These are phyloP conservation scores for Hyla sarda DNA, from an alignment of 2,113 vertebrate species.

Conservation along the genomic window DNA sequence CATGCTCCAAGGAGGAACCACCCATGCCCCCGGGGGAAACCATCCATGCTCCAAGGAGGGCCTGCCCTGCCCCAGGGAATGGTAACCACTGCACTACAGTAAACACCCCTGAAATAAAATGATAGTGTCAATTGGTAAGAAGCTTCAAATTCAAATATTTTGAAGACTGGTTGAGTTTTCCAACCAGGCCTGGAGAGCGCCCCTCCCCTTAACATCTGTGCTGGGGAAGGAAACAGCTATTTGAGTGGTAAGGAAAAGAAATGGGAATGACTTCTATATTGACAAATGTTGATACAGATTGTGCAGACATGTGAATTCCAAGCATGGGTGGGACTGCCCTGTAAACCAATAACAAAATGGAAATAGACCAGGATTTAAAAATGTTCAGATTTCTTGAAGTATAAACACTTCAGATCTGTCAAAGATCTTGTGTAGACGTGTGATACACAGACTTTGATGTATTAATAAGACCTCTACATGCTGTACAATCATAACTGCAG, in stretches of 20 bases:
- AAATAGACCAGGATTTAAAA: not conserved
- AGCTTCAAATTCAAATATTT: not conserved
- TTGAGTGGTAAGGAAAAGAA: not conserved
- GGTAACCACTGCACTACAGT: too few relatives aligned
- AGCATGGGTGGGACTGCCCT: not conserved
- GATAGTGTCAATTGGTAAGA: not conserved
- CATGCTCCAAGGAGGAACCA: too few relatives aligned
- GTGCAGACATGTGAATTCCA: not conserved
- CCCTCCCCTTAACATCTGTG: not conserved
- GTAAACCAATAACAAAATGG: not conserved
- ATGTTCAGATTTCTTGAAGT: not conserved
- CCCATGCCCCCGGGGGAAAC: too few relatives aligned
- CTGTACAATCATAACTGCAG: not conserved
- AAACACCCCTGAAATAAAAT: not conserved
- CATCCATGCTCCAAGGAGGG: too few relatives aligned
- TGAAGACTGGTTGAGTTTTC: not conserved
- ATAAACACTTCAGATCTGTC: not conserved
- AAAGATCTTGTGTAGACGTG: not conserved
- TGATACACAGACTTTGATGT: not conserved
- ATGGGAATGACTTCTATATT: not conserved
- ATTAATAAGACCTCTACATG: not conserved
- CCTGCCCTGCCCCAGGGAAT: too few relatives aligned
- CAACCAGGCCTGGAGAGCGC: not conserved
- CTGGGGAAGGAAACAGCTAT: not conserved
- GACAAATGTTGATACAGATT: not conserved